These are phyloP conservation scores for Chalcis sispes DNA, from an alignment of 2,888 invertebrate species.

Conservation along the genomic window DNA sequence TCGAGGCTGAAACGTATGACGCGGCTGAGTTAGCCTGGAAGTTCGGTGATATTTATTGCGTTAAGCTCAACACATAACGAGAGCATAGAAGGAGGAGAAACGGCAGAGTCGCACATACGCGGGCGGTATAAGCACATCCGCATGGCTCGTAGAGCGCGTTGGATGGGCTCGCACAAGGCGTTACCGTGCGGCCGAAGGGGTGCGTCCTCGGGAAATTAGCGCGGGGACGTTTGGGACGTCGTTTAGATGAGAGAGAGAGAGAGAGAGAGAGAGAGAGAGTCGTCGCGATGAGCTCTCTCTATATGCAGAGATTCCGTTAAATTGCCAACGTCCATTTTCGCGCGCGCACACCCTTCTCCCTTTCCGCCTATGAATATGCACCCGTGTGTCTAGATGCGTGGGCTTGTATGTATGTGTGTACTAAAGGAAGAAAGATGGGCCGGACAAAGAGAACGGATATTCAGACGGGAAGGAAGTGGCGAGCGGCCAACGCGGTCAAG, in stretches of 20 bases:
- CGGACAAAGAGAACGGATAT: slow-evolving; percentile 8
- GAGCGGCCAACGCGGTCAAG: not conserved
- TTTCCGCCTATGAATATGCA: too few relatives aligned
- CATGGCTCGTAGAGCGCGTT: not conserved
- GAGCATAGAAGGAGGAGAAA: slow-evolving; percentile 8
- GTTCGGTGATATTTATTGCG: slow-evolving; percentile 37
- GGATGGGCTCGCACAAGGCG: not conserved
- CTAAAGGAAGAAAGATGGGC: not conserved
- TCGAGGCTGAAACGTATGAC: too few relatives aligned
- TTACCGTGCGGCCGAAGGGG: slow-evolving; percentile 6
- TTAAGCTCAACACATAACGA: slow-evolving; percentile 29
- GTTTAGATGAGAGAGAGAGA: slow-evolving; percentile 59
- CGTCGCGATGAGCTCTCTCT: slow-evolving; percentile 67
- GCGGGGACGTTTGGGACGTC: slow-evolving; percentile 68
- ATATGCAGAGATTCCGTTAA: slow-evolving; percentile 71
- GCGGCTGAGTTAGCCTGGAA: too few relatives aligned
- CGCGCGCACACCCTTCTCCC: too few relatives aligned
- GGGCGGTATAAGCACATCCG: slow-evolving; percentile 15
- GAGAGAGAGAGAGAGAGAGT: too few relatives aligned
- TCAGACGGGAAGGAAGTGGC: not conserved
- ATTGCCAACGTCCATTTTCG: slow-evolving; percentile 66
- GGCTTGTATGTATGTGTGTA: too few relatives aligned
- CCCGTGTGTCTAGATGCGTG: too few relatives aligned
- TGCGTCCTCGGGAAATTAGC: slow-evolving; percentile 63
- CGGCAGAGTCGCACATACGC: slow-evolving; percentile 22